Evolutionary conservation across 2,797 vertebrate genomes (phyloP), one percentile per base, ranked within the genome.

Genomic region (Pempheris klunzingeri): DNA sequence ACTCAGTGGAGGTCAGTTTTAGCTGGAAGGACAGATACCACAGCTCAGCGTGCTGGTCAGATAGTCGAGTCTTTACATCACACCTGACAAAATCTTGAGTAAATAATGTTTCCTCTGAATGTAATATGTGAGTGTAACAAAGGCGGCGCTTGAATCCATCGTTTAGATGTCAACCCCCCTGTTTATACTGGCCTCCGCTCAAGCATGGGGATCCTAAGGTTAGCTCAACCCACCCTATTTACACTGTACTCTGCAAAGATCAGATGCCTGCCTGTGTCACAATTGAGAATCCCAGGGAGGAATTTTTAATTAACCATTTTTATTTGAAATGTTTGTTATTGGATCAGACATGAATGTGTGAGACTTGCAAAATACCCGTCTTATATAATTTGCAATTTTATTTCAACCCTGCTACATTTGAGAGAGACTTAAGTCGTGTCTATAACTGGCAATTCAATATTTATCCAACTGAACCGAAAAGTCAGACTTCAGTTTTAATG

Each of bases 201-300:
- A 86, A 86, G 64, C 63, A 68, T 66, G 55, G 62, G 74, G 74
- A 76, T 57, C 11, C 84, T 74, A 74, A 90, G 87, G 86, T 90
- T 91, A 92, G 73, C 78, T 79, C 82, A 89, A 91, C 89, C 91
- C 84, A 85, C 88, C 82, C 62, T 91, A 77, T 92, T 92, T 87
- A 88, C 82, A 81, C 74, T 81, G 70, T 34, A 47, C 81, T 93
- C 79, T 79, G 74, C 85, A 93, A 88, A 92, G 87, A 93, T 91
- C 85, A 87, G 67, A 74, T 28, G 58, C 17, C 71, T 77, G 54
- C 41, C 74, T 73, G 47, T 81, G 74, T 77, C 77, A 81, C 44
- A 64, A 43, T 28, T 17, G 15, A 83, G 36, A 73, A 88, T 88
- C 78, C 50, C 28, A 4, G 30, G 30, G 20, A 60, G 39, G 52